Percentiles rank a stretch among this genome's conserved stretches.
Conservation (phyloP, 2,113 vertebrate species). For the Himantopus leucocephalus region DNA sequence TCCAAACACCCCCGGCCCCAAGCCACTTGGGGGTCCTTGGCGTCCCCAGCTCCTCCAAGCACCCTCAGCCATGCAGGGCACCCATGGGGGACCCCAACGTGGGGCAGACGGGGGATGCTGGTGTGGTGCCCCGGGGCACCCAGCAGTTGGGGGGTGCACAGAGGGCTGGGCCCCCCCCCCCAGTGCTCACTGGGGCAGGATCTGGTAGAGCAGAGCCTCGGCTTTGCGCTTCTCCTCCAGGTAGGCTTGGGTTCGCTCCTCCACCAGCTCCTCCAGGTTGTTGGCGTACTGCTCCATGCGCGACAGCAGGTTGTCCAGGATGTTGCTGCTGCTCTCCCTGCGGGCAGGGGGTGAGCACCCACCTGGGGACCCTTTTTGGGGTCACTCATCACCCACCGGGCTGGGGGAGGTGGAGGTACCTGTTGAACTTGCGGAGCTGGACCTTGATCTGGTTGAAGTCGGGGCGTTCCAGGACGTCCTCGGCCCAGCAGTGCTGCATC, state of each 20-base stretch:
- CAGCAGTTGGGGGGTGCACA: too few species aligned
- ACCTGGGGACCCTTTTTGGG: rapidly evolving
- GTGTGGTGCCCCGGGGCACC: too few species aligned
- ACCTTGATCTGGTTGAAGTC: slow-evolving; percentile 90
- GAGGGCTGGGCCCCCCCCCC: rapidly evolving
- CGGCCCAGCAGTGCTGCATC: slow-evolving; percentile 90
- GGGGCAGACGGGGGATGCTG: not conserved
- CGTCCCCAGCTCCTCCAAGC: not conserved
- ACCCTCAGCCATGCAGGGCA: not conserved
- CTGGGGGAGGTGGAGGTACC: slow-evolving; percentile 35
- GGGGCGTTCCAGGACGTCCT: slow-evolving; percentile 83
- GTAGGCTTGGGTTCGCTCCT: slow-evolving; percentile 92
- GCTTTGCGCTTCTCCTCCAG: slow-evolving; percentile 95
- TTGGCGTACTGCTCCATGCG: slow-evolving; percentile 97
- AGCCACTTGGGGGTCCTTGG: rapidly evolving
- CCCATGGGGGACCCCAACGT: not conserved
- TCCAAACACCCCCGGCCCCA: not conserved
- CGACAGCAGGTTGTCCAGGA: slow-evolving; percentile 90
- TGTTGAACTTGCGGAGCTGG: slow-evolving; percentile 87
- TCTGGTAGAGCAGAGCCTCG: slow-evolving; percentile 93
- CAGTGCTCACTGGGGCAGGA: slow-evolving; percentile 89
- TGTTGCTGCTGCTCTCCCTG: slow-evolving; percentile 89
- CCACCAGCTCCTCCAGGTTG: slow-evolving; percentile 95
- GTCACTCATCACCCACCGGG: rapidly evolving
- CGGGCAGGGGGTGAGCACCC: not conserved